phyloP scores from a whole-genome alignment of 2,888 invertebrate genomes.

The Leptura quadrifasciata region DNA sequence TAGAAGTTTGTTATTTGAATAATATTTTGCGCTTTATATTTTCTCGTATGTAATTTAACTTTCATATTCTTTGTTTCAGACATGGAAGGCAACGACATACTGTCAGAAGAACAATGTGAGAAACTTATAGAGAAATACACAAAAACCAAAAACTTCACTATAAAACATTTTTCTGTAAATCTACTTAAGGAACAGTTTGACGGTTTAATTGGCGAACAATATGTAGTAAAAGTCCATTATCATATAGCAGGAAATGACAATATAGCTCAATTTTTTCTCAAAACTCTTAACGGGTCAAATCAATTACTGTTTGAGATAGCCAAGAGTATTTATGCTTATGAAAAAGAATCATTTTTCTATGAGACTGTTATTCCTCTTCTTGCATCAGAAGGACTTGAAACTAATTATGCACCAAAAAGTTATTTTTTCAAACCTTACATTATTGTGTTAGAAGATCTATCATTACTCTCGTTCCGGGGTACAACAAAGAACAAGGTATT shows the following conservation, averaged over 20 bases:
- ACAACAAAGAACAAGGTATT: slow-evolving; percentile 68
- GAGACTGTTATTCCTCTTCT: slow-evolving; percentile 58
- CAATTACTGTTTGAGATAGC: slow-evolving; percentile 57
- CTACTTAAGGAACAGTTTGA: slow-evolving; percentile 54
- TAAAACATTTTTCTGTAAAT: slow-evolving; percentile 43
- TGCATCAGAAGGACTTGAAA: slow-evolving; percentile 55
- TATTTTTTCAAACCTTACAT: slow-evolving; percentile 62
- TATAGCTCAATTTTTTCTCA: slow-evolving; percentile 59
- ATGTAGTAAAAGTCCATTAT: slow-evolving; percentile 53
- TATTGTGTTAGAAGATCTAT: slow-evolving; percentile 65
- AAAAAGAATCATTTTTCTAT: slow-evolving; percentile 67
- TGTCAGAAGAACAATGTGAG: slow-evolving; percentile 52
- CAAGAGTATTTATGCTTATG: slow-evolving; percentile 58
- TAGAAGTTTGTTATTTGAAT: background rate
- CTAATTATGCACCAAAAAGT: slow-evolving; percentile 61
- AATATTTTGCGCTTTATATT: background rate
- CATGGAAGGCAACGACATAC: slow-evolving; percentile 38
- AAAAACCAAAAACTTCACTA: slow-evolving; percentile 28
- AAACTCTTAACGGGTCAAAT: slow-evolving; percentile 58
- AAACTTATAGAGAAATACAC: slow-evolving; percentile 44
- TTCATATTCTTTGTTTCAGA: slow-evolving; percentile 37
- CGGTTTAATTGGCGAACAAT: slow-evolving; percentile 61
- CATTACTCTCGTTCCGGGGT: slow-evolving; percentile 53
- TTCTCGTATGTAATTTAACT: background rate
- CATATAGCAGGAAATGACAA: slow-evolving; percentile 26